Conservation (phyloP, 2,797 vertebrate species). For the Tangara arthus region DNA sequence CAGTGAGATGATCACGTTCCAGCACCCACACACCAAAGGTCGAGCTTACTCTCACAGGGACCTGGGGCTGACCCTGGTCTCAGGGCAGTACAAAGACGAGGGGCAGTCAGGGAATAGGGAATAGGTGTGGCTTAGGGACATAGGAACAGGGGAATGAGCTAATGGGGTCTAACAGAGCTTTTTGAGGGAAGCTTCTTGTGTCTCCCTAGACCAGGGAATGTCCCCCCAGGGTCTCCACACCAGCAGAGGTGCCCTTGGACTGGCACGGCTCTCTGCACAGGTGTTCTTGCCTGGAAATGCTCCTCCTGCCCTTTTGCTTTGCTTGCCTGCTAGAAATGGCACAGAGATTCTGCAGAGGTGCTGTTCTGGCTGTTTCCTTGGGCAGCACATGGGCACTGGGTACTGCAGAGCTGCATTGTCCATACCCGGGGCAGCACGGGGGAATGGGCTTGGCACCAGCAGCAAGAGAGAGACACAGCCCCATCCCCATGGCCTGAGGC, state of each 20-base stretch:
- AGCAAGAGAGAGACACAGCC: neutral
- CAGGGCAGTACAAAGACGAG: too few species aligned
- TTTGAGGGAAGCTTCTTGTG: too few species aligned
- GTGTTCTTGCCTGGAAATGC: neutral
- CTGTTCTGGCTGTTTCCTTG: neutral
- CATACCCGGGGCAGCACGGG: fast-evolving
- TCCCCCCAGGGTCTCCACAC: neutral
- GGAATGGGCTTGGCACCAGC: neutral
- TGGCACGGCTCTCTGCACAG: neutral
- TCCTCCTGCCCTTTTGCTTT: neutral
- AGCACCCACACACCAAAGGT: too few species aligned
- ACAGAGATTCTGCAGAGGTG: neutral
- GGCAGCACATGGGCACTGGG: neutral
- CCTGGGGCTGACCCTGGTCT: too few species aligned
- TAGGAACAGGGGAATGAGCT: too few species aligned
- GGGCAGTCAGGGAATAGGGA: too few species aligned
- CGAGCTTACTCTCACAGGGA: too few species aligned
- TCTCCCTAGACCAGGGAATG: too few species aligned
- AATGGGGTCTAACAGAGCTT: too few species aligned
- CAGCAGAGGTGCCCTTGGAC: neutral
- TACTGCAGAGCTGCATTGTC: neutral
- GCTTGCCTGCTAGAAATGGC: neutral
- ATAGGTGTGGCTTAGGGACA: too few species aligned
- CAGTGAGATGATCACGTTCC: too few species aligned
- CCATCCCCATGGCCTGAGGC: neutral